These are phyloP conservation scores for Caenorhabditis becei DNA, from an alignment of 2,888 invertebrate species.

Conservation along the genomic window DNA sequence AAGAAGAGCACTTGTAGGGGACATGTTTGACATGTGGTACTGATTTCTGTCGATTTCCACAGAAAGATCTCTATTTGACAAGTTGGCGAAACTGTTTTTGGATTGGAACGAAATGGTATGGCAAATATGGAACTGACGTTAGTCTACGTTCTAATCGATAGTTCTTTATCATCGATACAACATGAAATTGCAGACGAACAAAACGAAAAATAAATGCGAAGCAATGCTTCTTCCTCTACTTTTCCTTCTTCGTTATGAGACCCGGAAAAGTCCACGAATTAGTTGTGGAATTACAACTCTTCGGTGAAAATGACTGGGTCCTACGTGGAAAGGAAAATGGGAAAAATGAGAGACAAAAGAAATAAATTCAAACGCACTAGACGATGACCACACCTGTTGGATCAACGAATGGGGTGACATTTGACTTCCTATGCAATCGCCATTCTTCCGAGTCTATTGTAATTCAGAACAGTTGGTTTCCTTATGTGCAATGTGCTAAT, in stretches of 20 bases:
- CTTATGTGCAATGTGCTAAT: slow-evolving; percentile 1
- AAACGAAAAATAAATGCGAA: not conserved
- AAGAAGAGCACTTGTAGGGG: too few relatives aligned
- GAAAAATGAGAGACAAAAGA: not conserved
- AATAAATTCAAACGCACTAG: slow-evolving; percentile 11
- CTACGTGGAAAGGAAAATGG: not conserved
- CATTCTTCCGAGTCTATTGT: not conserved
- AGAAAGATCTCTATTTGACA: slow-evolving; percentile 2
- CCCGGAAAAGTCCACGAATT: not conserved
- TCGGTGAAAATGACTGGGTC: not conserved
- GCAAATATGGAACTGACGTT: not conserved
- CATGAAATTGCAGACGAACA: not conserved
- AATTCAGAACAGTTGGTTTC: slow-evolving; percentile 9
- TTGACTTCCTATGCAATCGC: not conserved
- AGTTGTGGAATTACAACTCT: not conserved
- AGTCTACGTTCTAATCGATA: not conserved
- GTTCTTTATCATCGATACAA: not conserved
- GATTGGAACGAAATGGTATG: not conserved
- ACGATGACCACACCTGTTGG: slow-evolving; percentile 11
- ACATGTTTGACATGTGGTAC: not conserved
- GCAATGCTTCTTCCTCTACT: not conserved
- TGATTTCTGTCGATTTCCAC: not conserved
- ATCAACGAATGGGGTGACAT: not conserved
- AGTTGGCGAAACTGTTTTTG: not conserved
- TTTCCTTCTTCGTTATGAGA: not conserved